These are phyloP conservation scores for Passerculus sandwichensis DNA, from an alignment of 2,797 vertebrate genomes.

Conservation along the genomic window DNA sequence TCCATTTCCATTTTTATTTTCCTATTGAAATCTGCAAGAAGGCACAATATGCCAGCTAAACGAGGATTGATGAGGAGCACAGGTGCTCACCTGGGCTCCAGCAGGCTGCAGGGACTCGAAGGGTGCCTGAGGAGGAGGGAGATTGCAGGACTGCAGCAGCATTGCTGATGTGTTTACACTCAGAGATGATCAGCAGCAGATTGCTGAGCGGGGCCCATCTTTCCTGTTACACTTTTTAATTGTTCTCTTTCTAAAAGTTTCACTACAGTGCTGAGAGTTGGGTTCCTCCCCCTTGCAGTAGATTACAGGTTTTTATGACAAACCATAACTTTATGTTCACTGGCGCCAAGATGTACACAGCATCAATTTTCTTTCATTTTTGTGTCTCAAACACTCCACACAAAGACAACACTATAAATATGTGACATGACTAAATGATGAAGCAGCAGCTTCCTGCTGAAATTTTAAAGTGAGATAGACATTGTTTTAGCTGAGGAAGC, in stretches of 20 bases:
- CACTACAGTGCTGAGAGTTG: neutral
- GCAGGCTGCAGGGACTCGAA: neutral
- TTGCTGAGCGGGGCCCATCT: neutral
- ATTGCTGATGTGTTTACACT: neutral
- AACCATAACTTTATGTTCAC: slow-evolving; percentile 55
- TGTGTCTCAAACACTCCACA: slow-evolving; percentile 71
- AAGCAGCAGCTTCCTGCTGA: slow-evolving; percentile 73
- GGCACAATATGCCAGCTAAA: neutral
- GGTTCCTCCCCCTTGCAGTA: neutral
- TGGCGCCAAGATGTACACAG: slow-evolving; percentile 38
- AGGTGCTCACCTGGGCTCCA: neutral
- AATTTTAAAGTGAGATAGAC: slow-evolving; percentile 73
- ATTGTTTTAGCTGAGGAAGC: slow-evolving; percentile 73
- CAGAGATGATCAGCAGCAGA: neutral
- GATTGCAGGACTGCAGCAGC: neutral
- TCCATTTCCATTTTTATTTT: neutral
- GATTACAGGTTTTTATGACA: slow-evolving; percentile 59
- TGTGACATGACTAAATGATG: slow-evolving; percentile 74
- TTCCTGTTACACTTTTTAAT: slow-evolving; percentile 41
- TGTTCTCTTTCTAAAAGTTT: slow-evolving; percentile 35
- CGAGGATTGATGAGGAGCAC: neutral
- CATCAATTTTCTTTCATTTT: slow-evolving; percentile 71
- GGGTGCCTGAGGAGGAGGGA: neutral
- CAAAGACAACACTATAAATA: slow-evolving; percentile 77
- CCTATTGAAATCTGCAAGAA: neutral